Evolutionary conservation across 2,797 vertebrate species (phyloP).

Genomic region (Phoeniculus purpureus): DNA sequence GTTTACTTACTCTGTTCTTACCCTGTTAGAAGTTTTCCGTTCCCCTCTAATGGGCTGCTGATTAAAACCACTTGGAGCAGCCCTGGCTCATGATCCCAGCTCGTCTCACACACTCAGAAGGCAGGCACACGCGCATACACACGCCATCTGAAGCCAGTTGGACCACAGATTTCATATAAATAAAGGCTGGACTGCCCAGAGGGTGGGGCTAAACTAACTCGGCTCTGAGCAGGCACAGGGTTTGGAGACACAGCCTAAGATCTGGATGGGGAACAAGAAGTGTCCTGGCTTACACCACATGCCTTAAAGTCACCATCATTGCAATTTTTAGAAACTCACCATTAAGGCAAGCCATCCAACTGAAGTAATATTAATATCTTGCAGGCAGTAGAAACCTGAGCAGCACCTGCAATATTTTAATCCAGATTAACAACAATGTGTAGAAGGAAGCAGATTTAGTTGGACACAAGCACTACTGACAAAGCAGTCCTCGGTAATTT

Average conservation of each 20-base stretch:
- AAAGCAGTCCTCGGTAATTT: constrained; percentile 42
- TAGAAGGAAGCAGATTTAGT: constrained; percentile 20
- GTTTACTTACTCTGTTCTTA: constrained; percentile 80
- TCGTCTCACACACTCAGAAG: constrained; percentile 63
- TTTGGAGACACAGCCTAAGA: background rate
- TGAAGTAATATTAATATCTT: background rate
- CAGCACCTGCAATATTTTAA: constrained; percentile 23
- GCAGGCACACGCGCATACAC: constrained; percentile 62
- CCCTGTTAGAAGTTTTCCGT: constrained; percentile 70
- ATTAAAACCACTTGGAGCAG: constrained; percentile 78
- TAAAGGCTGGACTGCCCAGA: constrained; percentile 70
- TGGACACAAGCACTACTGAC: background rate
- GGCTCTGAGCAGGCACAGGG: background rate
- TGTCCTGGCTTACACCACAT: background rate
- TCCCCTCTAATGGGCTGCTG: constrained; percentile 71
- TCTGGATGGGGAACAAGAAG: background rate
- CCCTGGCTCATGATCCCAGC: constrained; percentile 74
- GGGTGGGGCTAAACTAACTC: constrained; percentile 73
- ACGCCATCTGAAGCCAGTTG: constrained; percentile 68
- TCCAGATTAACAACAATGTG: constrained; percentile 6
- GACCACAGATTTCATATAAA: constrained; percentile 71
- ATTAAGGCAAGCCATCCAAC: background rate
- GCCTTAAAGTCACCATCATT: background rate
- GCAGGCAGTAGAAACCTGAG: background rate
- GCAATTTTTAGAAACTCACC: constrained; percentile 60